These are phyloP conservation scores for Kryptopterus vitreolus DNA, from an alignment of 2,797 vertebrate genomes.

Conservation along the genomic window DNA sequence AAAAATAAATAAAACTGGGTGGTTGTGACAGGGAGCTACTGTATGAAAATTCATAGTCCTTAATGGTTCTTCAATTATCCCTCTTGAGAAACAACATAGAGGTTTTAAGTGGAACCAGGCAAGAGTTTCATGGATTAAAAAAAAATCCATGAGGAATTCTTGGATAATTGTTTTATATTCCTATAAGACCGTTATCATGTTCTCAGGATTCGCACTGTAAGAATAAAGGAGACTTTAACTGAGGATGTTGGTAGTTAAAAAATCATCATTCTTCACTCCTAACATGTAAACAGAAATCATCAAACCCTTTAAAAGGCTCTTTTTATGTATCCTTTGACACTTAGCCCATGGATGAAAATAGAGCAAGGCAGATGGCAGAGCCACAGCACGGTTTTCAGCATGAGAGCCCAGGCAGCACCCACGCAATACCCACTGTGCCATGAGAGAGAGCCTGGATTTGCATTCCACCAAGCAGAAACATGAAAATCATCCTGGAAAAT, in stretches of 20 bases:
- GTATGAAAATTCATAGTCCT: not conserved
- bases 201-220: not conserved
- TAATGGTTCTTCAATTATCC: not conserved
- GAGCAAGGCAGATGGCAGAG: conserved; percentile 75
- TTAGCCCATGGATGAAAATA: conserved; percentile 71
- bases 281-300: conserved; percentile 40
- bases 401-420: conserved; percentile 65
- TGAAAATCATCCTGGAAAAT: conserved; percentile 24
- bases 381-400: conserved; percentile 65
- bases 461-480: conserved; percentile 21
- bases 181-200: not conserved
- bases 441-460: conserved; percentile 42
- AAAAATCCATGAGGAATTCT: not conserved
- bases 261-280: conserved; percentile 1
- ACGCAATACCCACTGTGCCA: conserved; percentile 62
- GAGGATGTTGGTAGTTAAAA: not conserved
- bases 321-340: conserved; percentile 50
- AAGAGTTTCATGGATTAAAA: not conserved
- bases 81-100: not conserved
- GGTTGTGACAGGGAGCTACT: not conserved
- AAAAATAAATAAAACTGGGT: not conserved
- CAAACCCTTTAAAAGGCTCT: conserved; percentile 40
- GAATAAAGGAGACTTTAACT: not conserved
- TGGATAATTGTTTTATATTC: not conserved
- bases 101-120: not conserved